These are phyloP conservation scores for Lutjanus campechanus DNA, from an alignment of 2,797 vertebrate species.

Conservation along the genomic window DNA sequence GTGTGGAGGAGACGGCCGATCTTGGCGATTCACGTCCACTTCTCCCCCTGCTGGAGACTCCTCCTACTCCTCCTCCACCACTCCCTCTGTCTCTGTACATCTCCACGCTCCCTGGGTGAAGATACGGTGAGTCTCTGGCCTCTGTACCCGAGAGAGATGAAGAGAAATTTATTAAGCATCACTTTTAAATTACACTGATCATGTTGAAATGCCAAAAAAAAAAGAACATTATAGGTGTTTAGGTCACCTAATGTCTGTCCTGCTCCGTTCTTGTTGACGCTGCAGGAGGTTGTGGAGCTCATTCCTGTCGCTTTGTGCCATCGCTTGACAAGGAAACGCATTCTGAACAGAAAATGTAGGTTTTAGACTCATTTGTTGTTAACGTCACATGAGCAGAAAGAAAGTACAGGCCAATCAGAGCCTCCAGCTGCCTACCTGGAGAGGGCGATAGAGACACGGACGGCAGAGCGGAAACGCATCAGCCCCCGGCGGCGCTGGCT, in stretches of 20 bases:
- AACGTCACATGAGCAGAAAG: background rate
- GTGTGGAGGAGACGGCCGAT: constrained; percentile 84
- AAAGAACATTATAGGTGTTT: background rate
- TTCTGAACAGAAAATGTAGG: constrained; percentile 80
- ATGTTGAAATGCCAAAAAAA: background rate
- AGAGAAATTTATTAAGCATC: background rate
- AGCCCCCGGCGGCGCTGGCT: constrained; percentile 87
- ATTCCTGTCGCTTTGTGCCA: constrained; percentile 93
- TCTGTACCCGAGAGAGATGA: constrained; percentile 85
- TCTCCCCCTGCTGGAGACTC: constrained; percentile 86
- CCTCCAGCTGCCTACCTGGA: constrained; percentile 86
- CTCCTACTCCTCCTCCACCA: constrained; percentile 82
- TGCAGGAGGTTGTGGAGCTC: constrained; percentile 65
- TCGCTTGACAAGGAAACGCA: constrained; percentile 95
- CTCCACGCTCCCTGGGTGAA: constrained; percentile 88
- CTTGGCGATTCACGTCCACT: constrained; percentile 90
- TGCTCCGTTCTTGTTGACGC: constrained; percentile 87
- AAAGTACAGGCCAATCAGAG: background rate
- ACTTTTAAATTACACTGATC: background rate
- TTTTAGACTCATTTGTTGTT: background rate
- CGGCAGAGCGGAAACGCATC: constrained; percentile 93
- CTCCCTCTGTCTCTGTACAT: constrained; percentile 89
- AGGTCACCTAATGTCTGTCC: constrained; percentile 87
- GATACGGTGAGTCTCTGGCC: constrained; percentile 88
- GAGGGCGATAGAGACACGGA: constrained; percentile 93